These are phyloP conservation scores for Xestia xanthographa DNA, from an alignment of 2,888 invertebrate species.

Conservation along the genomic window DNA sequence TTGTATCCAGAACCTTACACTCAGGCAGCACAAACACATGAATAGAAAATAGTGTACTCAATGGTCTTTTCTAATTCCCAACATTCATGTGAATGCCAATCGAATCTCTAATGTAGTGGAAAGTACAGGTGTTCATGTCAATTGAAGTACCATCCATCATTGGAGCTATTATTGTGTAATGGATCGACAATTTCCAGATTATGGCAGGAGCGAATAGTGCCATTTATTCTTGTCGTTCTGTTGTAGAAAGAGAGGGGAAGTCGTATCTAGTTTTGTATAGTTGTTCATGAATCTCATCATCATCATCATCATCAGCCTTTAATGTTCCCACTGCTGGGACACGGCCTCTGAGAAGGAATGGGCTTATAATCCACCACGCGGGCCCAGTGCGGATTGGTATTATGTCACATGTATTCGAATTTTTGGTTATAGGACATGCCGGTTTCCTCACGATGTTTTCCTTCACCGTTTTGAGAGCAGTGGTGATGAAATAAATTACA, in stretches of 20 bases:
- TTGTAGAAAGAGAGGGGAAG: background rate
- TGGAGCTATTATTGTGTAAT: slow-evolving; percentile 11
- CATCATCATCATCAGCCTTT: no score
- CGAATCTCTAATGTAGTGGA: slow-evolving; percentile 4
- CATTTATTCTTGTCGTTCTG: slow-evolving; percentile 16
- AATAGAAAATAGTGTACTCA: background rate
- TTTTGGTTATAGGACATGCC: no score
- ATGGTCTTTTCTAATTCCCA: background rate
- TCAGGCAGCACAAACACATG: background rate
- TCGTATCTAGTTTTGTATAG: background rate
- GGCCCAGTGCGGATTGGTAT: no score
- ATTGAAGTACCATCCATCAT: slow-evolving; percentile 28
- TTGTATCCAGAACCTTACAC: no score
- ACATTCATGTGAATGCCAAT: background rate
- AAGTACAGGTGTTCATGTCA: slow-evolving; percentile 8
- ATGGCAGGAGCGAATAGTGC: background rate
- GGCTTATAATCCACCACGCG: no score
- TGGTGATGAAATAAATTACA: no score
- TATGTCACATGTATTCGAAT: no score
- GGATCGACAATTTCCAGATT: slow-evolving; percentile 17
- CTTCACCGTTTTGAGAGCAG: no score
- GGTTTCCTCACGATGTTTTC: no score
- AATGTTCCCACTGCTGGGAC: no score
- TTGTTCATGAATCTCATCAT: no score
- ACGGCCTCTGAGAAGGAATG: no score